phyloP scores from a whole-genome alignment of 2,888 invertebrate species.

The Lasiommata megera region DNA sequence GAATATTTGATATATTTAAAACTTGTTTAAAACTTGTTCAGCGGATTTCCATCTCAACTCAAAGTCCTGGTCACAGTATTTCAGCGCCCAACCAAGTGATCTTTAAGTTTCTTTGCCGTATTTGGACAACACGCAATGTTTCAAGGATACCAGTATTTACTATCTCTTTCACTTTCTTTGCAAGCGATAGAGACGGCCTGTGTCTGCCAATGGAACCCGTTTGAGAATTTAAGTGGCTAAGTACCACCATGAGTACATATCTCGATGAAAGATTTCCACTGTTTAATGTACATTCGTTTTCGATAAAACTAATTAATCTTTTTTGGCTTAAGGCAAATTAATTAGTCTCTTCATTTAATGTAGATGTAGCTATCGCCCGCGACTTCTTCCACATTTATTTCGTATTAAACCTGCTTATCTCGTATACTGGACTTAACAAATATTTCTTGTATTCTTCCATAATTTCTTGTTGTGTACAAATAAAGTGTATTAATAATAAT shows the following conservation, averaged over 20 bases:
- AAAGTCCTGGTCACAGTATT: neutral
- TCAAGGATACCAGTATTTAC: slow-evolving; percentile 22
- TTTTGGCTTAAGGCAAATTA: neutral
- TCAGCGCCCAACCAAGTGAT: slow-evolving; percentile 23
- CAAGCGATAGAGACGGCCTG: slow-evolving; percentile 17
- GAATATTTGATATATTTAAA: too few species aligned
- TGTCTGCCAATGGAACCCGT: slow-evolving; percentile 18
- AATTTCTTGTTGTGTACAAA: too few species aligned
- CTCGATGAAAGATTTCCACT: slow-evolving; percentile 20
- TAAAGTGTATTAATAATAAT: too few species aligned
- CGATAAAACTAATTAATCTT: slow-evolving; percentile 11
- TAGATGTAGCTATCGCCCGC: too few species aligned
- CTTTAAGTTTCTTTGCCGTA: slow-evolving; percentile 26
- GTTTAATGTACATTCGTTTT: slow-evolving; percentile 18
- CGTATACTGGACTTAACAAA: too few species aligned
- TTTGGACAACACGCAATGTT: slow-evolving; percentile 25
- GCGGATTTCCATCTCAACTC: too few species aligned
- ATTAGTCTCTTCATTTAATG: too few species aligned
- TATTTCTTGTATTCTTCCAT: too few species aligned
- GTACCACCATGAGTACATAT: neutral
- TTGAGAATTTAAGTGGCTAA: slow-evolving; percentile 13
- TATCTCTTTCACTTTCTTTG: slow-evolving; percentile 18
- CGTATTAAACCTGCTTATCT: neutral
- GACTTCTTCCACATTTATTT: neutral
- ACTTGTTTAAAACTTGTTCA: too few species aligned